These are phyloP conservation scores for Biston stratarius DNA, from an alignment of 2,888 invertebrate genomes.

Conservation along the genomic window DNA sequence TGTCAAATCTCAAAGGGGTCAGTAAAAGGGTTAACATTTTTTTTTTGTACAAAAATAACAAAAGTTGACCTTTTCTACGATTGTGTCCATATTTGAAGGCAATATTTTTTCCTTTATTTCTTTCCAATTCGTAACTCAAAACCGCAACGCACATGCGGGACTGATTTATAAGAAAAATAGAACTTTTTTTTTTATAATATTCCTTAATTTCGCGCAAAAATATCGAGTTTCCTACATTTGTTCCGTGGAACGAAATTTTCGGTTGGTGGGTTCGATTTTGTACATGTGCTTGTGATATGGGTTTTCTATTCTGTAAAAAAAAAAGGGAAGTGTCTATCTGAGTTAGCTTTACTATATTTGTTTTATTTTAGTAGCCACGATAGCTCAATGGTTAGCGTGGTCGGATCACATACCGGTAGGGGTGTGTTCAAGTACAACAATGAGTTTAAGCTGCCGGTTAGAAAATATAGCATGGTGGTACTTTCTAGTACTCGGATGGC, in stretches of 20 bases:
- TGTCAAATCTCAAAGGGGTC: slow-evolving; percentile 53
- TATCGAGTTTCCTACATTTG: slow-evolving; percentile 73
- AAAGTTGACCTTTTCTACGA: slow-evolving; percentile 78
- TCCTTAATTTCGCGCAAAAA: slow-evolving; percentile 79
- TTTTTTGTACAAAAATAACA: slow-evolving; percentile 48
- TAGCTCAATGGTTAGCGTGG: not conserved
- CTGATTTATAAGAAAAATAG: slow-evolving; percentile 76
- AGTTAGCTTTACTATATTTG: slow-evolving; percentile 45
- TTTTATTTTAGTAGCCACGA: no score
- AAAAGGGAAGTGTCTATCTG: slow-evolving; percentile 67
- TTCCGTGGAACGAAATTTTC: slow-evolving; percentile 58
- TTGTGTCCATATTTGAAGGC: slow-evolving; percentile 72
- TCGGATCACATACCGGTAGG: no score
- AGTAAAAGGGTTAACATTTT: slow-evolving; percentile 65
- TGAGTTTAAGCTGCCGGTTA: no score
- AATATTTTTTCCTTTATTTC: slow-evolving; percentile 58
- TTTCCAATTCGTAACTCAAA: slow-evolving; percentile 67
- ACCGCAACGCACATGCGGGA: slow-evolving; percentile 74
- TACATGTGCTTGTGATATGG: slow-evolving; percentile 71
- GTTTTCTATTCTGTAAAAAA: slow-evolving; percentile 54
- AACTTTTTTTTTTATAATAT: slow-evolving; percentile 72
- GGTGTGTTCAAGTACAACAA: no score
- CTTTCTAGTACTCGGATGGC: no score
- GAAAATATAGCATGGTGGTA: no score
- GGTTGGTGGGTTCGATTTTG: slow-evolving; percentile 64